A percentile compares a stretch with the other conserved stretches of the same genome.
Evolutionary conservation across 2,888 invertebrate species (phyloP).

Genomic region (Pristionchus japonicus): DNA sequence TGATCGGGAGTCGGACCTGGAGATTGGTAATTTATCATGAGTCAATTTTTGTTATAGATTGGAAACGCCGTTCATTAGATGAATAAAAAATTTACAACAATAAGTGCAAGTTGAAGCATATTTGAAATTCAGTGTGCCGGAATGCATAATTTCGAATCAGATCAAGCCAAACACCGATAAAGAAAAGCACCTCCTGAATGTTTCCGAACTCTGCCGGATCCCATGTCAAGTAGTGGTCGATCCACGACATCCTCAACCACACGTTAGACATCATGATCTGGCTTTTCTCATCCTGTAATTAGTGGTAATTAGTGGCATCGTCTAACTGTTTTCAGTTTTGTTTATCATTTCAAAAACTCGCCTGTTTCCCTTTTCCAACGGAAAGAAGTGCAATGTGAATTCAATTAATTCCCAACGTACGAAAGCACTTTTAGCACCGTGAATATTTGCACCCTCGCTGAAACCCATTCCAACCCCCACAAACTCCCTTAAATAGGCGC

Average conservation of each 20-base stretch:
- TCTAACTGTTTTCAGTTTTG: too few species aligned
- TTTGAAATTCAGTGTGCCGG: too few species aligned
- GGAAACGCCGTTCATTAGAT: not conserved
- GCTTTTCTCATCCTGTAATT: slow-evolving; percentile 97
- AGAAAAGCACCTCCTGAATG: slow-evolving; percentile 60
- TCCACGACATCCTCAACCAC: slow-evolving; percentile 99
- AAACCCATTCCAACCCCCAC: not conserved
- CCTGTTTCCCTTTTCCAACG: too few species aligned
- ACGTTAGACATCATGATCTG: slow-evolving; percentile 98
- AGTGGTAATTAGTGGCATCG: too few species aligned
- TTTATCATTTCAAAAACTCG: too few species aligned
- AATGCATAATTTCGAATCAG: too few species aligned
- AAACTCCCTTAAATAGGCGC: not conserved
- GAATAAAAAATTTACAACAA: too few species aligned
- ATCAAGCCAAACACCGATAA: not conserved
- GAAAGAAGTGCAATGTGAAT: too few species aligned
- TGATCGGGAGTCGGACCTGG: slow-evolving; percentile 91
- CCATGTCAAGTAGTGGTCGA: slow-evolving; percentile 97
- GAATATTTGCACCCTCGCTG: not conserved
- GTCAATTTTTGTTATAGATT: not conserved
- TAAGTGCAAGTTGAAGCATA: too few species aligned
- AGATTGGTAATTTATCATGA: too few species aligned
- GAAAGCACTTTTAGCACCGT: too few species aligned
- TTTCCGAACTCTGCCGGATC: slow-evolving; percentile 85
- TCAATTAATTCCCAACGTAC: too few species aligned